A percentile compares a stretch with the other conserved stretches of the same genome.
phyloP scores from a whole-genome alignment of 2,113 vertebrate genomes.

The Hippolais icterina region DNA sequence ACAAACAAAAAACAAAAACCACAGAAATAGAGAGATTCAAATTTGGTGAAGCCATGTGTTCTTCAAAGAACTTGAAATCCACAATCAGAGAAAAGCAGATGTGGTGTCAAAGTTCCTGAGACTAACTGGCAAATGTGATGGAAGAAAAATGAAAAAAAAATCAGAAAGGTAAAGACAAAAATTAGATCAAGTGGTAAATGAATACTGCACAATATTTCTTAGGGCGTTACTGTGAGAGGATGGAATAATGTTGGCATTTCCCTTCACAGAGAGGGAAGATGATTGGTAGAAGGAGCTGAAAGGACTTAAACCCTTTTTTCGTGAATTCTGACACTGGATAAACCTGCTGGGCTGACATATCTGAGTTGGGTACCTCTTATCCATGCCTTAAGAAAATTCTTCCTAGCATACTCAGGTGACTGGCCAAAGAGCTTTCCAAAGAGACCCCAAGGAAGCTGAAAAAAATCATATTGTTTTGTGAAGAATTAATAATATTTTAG shows the following conservation, averaged over 20 bases:
- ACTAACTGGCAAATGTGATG: neutral
- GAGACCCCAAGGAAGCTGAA: neutral
- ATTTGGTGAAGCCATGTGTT: neutral
- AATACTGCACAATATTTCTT: neutral
- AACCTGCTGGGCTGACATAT: neutral
- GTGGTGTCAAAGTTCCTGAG: neutral
- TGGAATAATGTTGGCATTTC: neutral
- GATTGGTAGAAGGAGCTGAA: neutral
- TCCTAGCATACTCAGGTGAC: neutral
- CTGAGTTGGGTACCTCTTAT: neutral
- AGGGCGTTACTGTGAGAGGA: neutral
- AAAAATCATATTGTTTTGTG: neutral
- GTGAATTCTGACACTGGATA: neutral
- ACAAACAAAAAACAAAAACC: too few relatives aligned
- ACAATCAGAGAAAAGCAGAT: neutral
- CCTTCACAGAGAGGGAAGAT: neutral
- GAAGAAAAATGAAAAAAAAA: neutral
- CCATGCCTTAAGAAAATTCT: neutral
- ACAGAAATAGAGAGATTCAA: neutral
- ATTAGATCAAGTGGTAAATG: neutral
- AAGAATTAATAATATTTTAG: neutral
- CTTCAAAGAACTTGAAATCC: neutral
- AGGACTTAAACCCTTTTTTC: neutral
- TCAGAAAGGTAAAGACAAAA: neutral
- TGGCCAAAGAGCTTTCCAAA: neutral